Percentiles rank a stretch among this genome's conserved stretches.
Evolutionary conservation across 2,888 invertebrate species (phyloP).

Genomic region (Synanthedon vespiformis): DNA sequence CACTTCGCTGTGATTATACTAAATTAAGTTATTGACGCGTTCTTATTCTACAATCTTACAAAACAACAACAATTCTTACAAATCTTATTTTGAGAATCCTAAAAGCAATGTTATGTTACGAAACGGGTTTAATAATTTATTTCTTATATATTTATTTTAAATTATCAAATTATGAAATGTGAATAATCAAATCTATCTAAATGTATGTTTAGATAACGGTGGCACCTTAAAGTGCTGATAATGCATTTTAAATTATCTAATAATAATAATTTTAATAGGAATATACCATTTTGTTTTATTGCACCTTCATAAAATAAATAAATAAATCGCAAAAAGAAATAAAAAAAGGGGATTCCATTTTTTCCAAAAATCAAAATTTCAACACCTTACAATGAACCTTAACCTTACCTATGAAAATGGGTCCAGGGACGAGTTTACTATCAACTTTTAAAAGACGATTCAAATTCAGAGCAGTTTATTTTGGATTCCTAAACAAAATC

Average conservation of each 20-base stretch:
- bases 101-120: neutral
- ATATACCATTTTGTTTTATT: neutral
- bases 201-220: slow-evolving; percentile 50
- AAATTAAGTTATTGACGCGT: neutral
- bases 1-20: slow-evolving; percentile 8
- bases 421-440: too few relatives aligned
- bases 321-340: too few relatives aligned
- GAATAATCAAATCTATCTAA: slow-evolving; percentile 28
- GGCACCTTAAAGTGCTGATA: slow-evolving; percentile 36
- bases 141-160: neutral
- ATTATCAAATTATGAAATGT: neutral
- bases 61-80: too few relatives aligned
- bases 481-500: too few relatives aligned
- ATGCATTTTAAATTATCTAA: slow-evolving; percentile 58
- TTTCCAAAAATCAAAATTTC: too few relatives aligned
- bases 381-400: too few relatives aligned
- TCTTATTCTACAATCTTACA: too few relatives aligned
- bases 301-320: neutral
- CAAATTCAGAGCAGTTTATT: too few relatives aligned
- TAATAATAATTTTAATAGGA: slow-evolving; percentile 13
- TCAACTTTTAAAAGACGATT: too few relatives aligned
- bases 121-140: neutral
- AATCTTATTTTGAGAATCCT: neutral
- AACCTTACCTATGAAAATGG: too few relatives aligned
- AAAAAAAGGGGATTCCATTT: too few relatives aligned